These are phyloP conservation scores for Aspiorhynchus laticeps DNA, from an alignment of 2,113 vertebrate species.

Conservation along the genomic window DNA sequence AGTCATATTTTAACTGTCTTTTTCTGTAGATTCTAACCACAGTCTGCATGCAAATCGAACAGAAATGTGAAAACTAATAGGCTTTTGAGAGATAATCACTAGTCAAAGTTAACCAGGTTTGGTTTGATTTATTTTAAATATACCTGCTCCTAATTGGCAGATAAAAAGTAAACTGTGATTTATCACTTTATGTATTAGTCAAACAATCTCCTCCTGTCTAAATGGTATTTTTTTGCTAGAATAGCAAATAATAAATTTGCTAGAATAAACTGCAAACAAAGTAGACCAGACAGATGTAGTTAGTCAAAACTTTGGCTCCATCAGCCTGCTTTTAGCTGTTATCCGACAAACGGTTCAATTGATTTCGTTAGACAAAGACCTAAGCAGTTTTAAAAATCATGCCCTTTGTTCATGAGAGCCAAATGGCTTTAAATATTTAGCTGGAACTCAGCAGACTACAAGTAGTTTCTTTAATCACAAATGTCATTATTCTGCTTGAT, in stretches of 20 bases:
- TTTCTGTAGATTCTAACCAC: not conserved
- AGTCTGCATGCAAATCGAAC: not conserved
- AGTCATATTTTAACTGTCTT: not conserved
- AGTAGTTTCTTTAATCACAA: not conserved
- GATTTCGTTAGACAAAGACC: not conserved
- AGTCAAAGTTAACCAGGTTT: no score
- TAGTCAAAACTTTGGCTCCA: not conserved
- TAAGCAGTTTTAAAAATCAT: not conserved
- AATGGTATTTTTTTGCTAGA: not conserved
- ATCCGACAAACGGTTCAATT: not conserved
- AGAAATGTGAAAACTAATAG: not conserved
- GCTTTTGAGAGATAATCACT: no score
- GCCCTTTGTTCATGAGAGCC: not conserved
- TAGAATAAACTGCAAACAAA: not conserved
- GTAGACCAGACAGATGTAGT: not conserved
- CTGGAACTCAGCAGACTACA: not conserved
- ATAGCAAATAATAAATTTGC: no score
- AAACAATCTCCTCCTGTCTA: not conserved
- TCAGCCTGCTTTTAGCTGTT: not conserved
- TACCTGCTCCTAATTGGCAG: not conserved
- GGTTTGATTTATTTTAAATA: no score
- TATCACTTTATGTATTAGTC: not conserved
- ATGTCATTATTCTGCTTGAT: conserved; percentile 17
- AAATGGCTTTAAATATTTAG: not conserved
- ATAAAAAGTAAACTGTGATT: not conserved